Percentiles rank a stretch among this genome's conserved stretches.
These are phyloP conservation scores for Esox masquinongy DNA, from an alignment of 2,797 vertebrate species.

Conservation along the genomic window DNA sequence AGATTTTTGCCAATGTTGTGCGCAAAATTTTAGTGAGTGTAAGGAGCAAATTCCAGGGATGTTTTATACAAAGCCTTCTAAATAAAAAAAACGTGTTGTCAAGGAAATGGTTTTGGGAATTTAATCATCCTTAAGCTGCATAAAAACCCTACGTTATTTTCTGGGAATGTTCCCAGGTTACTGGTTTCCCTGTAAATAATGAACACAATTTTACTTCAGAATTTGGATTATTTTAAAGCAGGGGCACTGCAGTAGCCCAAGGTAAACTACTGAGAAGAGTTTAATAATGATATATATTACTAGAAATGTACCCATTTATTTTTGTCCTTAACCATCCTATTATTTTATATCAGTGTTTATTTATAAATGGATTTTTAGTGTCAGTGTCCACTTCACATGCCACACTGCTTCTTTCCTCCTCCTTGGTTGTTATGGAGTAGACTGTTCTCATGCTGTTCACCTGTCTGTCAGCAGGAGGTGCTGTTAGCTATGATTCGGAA, in stretches of 20 bases:
- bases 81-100: no score
- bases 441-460: slow-evolving; percentile 43
- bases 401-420: slow-evolving; percentile 75
- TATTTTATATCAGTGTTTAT: slow-evolving; percentile 77
- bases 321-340: slow-evolving; percentile 64
- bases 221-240: not conserved
- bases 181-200: not conserved
- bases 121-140: no score
- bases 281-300: not conserved
- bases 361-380: slow-evolving; percentile 72
- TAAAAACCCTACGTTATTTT: no score
- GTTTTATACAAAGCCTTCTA: no score
- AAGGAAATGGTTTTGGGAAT: no score
- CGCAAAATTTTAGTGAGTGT: no score
- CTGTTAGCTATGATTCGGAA: slow-evolving; percentile 49
- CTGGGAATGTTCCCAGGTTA: no score
- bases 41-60: no score
- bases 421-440: slow-evolving; percentile 57
- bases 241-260: not conserved
- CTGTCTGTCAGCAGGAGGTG: slow-evolving; percentile 56
- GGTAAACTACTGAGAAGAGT: not conserved
- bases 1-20: no score
- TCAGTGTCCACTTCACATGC: slow-evolving; percentile 72
- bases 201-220: not conserved
- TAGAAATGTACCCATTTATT: slow-evolving; percentile 53